phyloP scores from a whole-genome alignment of 2,888 invertebrate genomes.

The Aphodius sticticus region DNA sequence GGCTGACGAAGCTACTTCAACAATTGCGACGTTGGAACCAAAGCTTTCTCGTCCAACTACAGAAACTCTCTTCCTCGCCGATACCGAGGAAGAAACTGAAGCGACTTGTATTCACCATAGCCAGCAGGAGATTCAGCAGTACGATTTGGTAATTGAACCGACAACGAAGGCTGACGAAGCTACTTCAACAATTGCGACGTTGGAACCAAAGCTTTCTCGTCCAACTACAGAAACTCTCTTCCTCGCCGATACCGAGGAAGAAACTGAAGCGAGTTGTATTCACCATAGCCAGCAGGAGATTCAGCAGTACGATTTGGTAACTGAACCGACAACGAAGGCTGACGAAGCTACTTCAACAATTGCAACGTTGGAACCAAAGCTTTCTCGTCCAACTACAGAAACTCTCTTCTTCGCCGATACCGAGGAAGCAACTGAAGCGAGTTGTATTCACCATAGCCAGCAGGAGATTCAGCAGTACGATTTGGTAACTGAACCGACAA shows the following conservation, averaged over 20 bases:
- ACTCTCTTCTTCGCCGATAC: background rate
- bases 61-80: too few species aligned
- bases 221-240: too few species aligned
- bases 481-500: background rate
- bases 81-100: background rate
- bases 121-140: background rate
- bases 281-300: conserved; percentile 9
- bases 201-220: too few species aligned
- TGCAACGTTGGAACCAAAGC: too few species aligned
- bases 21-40: background rate
- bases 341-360: background rate
- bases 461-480: conserved; percentile 13
- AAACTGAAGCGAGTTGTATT: background rate
- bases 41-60: too few species aligned
- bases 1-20: background rate
- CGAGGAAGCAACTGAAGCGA: conserved; percentile 7
- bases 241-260: background rate
- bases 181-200: too few species aligned
- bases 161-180: background rate
- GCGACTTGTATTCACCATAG: conserved; percentile 6
- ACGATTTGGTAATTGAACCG: background rate
- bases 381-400: too few species aligned
- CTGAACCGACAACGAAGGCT: background rate
- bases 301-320: background rate
- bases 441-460: background rate